phyloP scores from a whole-genome alignment of 1,140 invertebrate genomes.

The Hetaerina americana region DNA sequence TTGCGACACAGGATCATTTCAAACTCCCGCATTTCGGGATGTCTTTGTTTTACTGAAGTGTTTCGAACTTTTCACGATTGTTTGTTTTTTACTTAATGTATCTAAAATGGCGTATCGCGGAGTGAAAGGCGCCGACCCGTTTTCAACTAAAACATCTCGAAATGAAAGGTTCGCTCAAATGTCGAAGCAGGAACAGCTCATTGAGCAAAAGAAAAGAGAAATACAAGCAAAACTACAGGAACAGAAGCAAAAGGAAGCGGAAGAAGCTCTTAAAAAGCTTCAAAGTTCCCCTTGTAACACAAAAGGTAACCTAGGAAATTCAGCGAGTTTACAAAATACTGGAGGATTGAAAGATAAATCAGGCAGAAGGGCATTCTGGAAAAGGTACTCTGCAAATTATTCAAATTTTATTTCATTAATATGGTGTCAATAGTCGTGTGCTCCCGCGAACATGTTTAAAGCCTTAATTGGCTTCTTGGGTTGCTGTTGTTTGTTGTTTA shows the following conservation, averaged over 20 bases:
- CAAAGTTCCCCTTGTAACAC: constrained; percentile 16
- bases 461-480: too few species aligned
- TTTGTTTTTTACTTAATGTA: background rate
- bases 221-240: constrained; percentile 51
- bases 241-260: constrained; percentile 41
- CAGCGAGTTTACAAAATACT: background rate
- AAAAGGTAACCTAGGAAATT: background rate
- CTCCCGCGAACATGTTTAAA: too few species aligned
- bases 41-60: background rate
- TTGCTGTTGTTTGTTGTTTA: too few species aligned
- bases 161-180: constrained; percentile 58
- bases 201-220: constrained; percentile 63
- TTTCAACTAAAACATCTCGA: constrained; percentile 40
- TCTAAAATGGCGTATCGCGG: background rate
- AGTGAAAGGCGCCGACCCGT: constrained; percentile 32
- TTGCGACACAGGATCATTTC: too few species aligned
- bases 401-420: too few species aligned
- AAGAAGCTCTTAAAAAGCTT: constrained; percentile 34
- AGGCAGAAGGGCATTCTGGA: background rate
- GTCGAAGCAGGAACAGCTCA: constrained; percentile 66
- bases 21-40: background rate
- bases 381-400: too few species aligned
- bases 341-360: background rate
- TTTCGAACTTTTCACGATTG: background rate
- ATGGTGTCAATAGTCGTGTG: too few species aligned